Evolutionary conservation across 2,888 invertebrate species (phyloP).

Genomic region (Holacanthella duospinosa): DNA sequence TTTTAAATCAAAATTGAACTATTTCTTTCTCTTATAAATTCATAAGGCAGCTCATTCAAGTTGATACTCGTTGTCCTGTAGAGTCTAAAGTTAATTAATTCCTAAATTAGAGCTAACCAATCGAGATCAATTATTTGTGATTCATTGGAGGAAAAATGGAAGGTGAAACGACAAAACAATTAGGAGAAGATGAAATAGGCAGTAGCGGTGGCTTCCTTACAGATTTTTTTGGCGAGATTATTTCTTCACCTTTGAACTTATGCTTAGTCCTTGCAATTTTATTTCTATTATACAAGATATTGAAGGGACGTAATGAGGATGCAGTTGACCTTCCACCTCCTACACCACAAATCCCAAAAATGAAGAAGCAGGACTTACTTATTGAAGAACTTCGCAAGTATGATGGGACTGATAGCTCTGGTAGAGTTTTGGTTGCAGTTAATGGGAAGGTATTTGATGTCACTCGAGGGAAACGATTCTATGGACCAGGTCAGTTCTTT

Average conservation of each 20-base stretch:
- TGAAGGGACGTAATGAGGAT: conserved; percentile 42
- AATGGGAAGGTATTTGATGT: conserved; percentile 93
- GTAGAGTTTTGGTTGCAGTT: conserved; percentile 79
- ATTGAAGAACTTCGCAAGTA: conserved; percentile 72
- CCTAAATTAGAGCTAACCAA: no score
- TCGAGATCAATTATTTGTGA: no score
- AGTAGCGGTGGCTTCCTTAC: background rate
- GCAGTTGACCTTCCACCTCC: conserved; percentile 37
- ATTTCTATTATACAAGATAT: conserved; percentile 63
- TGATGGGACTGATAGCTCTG: conserved; percentile 76
- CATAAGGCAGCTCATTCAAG: no score
- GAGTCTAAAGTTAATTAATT: no score
- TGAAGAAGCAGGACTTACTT: conserved; percentile 78
- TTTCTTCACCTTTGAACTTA: conserved; percentile 61
- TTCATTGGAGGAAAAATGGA: background rate
- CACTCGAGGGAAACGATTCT: conserved; percentile 77
- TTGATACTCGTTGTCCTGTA: no score
- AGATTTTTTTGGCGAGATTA: conserved; percentile 47
- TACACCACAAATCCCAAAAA: conserved; percentile 59
- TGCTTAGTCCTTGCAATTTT: conserved; percentile 57
- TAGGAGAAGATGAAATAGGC: conserved; percentile 6
- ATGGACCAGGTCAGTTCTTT: conserved; percentile 85
- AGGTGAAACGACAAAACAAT: background rate
- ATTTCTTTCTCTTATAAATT: no score
- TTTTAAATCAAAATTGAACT: no score